phyloP scores from a whole-genome alignment of 2,113 vertebrate species.

The Tetraodon nigroviridis region DNA sequence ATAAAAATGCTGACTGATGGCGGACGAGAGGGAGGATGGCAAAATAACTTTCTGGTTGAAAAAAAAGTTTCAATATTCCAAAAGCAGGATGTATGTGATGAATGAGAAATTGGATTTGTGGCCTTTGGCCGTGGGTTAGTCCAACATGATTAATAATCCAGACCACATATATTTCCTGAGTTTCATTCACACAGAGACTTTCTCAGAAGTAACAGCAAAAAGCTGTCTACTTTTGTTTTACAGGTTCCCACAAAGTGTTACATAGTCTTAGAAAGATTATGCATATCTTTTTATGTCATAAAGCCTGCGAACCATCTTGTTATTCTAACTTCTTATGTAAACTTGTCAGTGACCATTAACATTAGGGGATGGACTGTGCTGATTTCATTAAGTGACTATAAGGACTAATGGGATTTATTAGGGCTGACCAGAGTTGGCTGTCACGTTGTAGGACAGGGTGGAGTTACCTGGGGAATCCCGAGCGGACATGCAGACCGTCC shows the following conservation, averaged over 20 bases:
- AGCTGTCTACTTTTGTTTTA: no score
- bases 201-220: no score
- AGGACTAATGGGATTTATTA: neutral
- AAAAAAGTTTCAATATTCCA: constrained; percentile 3
- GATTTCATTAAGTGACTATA: no score
- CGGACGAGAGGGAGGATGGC: no score
- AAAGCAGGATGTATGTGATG: constrained; percentile 3
- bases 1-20: constrained; percentile 11
- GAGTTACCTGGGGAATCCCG: constrained; percentile 89
- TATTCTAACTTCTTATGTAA: no score
- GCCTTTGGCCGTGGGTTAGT: constrained; percentile 20
- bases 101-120: constrained; percentile 33
- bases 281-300: no score
- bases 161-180: constrained; percentile 1
- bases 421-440: neutral
- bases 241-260: no score
- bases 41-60: neutral
- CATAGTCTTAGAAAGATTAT: no score
- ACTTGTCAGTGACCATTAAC: no score
- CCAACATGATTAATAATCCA: constrained; percentile 10
- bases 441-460: neutral
- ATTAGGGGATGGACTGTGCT: no score
- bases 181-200: neutral
- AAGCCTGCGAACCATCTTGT: no score
- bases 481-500: constrained; percentile 91